Conservation (phyloP, 2,113 vertebrate genomes). For the Pantherophis guttatus region DNA sequence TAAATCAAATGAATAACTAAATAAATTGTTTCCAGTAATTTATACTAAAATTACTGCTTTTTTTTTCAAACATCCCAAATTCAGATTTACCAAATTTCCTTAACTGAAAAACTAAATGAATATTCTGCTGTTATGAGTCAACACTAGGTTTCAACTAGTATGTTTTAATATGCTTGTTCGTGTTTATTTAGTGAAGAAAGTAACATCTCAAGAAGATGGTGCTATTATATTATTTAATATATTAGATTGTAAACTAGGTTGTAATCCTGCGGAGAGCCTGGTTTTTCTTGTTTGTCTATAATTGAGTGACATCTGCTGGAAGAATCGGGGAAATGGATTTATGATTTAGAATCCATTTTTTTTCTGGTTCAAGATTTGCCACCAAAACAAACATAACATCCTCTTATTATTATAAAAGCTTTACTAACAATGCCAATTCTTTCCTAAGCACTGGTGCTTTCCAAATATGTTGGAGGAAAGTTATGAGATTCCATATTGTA, state of each 20-base stretch:
- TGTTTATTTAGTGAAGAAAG: neutral
- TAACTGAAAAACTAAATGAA: neutral
- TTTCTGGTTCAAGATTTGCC: neutral
- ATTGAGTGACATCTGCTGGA: conserved; percentile 51
- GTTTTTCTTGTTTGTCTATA: neutral
- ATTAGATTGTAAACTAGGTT: neutral
- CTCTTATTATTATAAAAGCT: neutral
- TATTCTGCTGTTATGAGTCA: neutral
- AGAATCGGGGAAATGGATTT: neutral
- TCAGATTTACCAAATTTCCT: neutral
- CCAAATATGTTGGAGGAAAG: neutral
- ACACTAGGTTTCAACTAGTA: neutral
- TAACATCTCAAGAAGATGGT: neutral
- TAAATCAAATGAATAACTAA: neutral
- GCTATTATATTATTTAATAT: neutral
- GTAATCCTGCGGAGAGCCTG: neutral
- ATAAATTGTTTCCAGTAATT: neutral
- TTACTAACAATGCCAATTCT: neutral
- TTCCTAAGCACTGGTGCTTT: neutral
- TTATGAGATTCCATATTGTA: neutral
- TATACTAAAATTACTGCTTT: neutral
- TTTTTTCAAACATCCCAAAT: neutral
- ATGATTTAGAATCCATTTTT: neutral
- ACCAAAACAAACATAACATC: neutral
- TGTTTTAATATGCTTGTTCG: neutral